Evolutionary conservation across 2,888 invertebrate species (phyloP), one percentile per base, ranked within the genome.

Genomic region (Pheosia gnoma): DNA sequence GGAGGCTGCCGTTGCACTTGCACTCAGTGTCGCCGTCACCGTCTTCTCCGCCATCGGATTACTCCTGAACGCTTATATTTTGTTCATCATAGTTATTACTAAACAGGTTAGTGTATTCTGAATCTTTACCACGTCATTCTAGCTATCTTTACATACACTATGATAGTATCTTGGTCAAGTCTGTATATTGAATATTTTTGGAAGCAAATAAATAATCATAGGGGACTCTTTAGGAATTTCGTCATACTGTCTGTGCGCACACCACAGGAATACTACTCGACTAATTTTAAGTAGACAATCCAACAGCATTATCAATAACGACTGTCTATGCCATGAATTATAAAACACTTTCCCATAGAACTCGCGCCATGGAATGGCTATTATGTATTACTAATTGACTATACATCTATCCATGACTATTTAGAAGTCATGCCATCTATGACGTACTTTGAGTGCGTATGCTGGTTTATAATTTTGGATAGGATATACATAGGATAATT

Each of bases 1-100:
- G 82, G 93, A 90, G 87, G 95, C 94, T 85, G 95, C 95, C 93
- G 94, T 95, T 92, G 93, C 95, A 85, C 93, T 96, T 89, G 94
- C 94, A 86, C 94, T 96, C 79, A 95, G 94, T 87, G 94, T 96
- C 78, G 94, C 95, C 80, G 94, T 96, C 84, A 95, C 95, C 89
- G 94, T 96, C 85, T 94, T 96, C 87, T 95, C 96, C 82, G 92
- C 95, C 74, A 88, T 96, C 76, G 97, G 97, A 76, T 93, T 97
- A 72, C 89, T 96, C 74, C 94, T 97, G 82, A 97, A 97, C 89
- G 95, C 94, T 58, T 97, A 96, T 85, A 95, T 97, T 81, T 90
- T 97, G 51, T 94, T 96, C 78, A 94, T 96, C 79, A 95, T 97
- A 64, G 89, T 96, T 59, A 94, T 96, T 63, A 95, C 96, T 60